Evolutionary conservation across 1,140 invertebrate species (phyloP), one percentile per base, ranked within the genome.

Genomic region (Uloborus diversus): DNA sequence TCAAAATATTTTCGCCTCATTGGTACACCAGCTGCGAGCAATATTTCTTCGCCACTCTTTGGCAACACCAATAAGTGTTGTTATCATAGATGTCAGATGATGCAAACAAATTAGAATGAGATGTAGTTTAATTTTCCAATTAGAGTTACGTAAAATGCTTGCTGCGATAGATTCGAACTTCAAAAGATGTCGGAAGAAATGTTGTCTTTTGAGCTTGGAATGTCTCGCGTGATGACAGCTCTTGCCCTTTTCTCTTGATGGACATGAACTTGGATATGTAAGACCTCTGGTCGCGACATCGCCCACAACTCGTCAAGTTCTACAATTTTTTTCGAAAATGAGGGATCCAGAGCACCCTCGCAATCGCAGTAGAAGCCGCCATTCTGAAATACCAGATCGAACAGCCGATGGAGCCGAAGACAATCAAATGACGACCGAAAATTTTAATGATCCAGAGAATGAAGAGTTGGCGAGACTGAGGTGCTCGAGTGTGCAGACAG

Each of bases 401-500:
- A 81, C 62, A 20, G 80, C 73, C 20, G 80, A 81, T 33, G 80
- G 73, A 17, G 80, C 76, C 14, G 80, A 78, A 71, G 79, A 79
- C n/a, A 71, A 20, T 27, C 17, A 30, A 20, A 33, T 68, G 20
- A 13, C 1, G 7, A 25, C 14, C 7, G 33, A 64, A 49, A 11
- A 27, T n/a, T 70, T 92, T 71, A 93, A 95, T 42, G 86, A 89
- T 91, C 1, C 91, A 90, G 66, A 95, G 85, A 82, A 82, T 30
- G 84, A 84, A 81, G 86, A 88, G 82, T 89, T 95, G 76, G 90
- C 94, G 0, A 91, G 92, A 85, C 88, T 96, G 25, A 88, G 95
- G 70, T 97, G 95, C 88, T 91, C 94, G 37, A 95, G 94, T 86
- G 94, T 95, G 85, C 88, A 93, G 56, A 92, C 94, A 1, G 95